Evolutionary conservation across 1,140 invertebrate species (phyloP), one percentile per base, ranked within the genome.

Genomic region (Cyphomyrmex costatus): DNA sequence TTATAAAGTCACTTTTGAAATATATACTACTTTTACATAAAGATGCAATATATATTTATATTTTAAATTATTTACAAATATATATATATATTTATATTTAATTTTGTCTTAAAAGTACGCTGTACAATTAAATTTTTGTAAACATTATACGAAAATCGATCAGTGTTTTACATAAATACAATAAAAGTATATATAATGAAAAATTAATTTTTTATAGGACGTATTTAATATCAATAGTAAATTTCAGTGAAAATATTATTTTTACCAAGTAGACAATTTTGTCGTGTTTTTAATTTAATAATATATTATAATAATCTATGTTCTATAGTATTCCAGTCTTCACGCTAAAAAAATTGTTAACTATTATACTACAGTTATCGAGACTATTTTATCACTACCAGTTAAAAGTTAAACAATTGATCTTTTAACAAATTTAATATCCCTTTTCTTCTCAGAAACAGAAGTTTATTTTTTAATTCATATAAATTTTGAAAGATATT

Each of bases 41-140:
- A 83, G 24, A 74, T 36, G 24, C 14, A 71, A 73, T 83, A 61
- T 83, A 83, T 42, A 73, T 71, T 82, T 82, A 82, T 74, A 60
- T 73, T 73, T 83, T 49, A 19, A 53, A 73, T 70, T 83, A 82
- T 83, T 83, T 83, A 83, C 79, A 80, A 42, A 76, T 60, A 76
- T 60, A 61, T 76, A 76, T 76, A 63, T 76, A 71, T 76, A 24
- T 60, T 46, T 79, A 79, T 79, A 79, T 46, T 24, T 14, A 16
- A 71, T 82, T 12, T 71, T 60, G 60, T 65, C 0, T 5, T 16
- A 42, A 2, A 58, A 61, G n/a, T 21, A 73, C 14, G 33, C 68
- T 83, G 14, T 83, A 83, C 19, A 60, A n/a, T 60, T 60, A 82
- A 21, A 42, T 33, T 61, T n/a, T 46, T 42, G 21, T 27, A 36